Evolutionary conservation across 2,888 invertebrate species (phyloP).

Genomic region (Drosophila emarginata): DNA sequence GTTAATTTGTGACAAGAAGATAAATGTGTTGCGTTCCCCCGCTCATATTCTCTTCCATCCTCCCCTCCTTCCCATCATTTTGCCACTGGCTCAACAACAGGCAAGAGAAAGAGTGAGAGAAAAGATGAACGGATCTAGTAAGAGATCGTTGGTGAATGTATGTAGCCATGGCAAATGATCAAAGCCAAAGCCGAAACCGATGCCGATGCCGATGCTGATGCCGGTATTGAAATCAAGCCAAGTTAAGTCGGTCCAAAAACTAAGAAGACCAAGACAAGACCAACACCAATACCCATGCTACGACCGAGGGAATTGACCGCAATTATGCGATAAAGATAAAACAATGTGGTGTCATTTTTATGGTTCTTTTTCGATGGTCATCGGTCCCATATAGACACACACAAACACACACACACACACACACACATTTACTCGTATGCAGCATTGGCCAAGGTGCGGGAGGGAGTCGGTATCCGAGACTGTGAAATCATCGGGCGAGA

Average conservation of each 20-base stretch:
- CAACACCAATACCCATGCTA: slow-evolving; percentile 19
- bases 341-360: slow-evolving; percentile 78
- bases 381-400: slow-evolving; percentile 13
- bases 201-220: slow-evolving; percentile 38
- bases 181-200: slow-evolving; percentile 57
- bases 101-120: not conserved
- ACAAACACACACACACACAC: slow-evolving; percentile 7
- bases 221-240: slow-evolving; percentile 53
- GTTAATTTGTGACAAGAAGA: slow-evolving; percentile 67
- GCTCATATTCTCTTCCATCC: not conserved
- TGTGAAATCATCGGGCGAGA: slow-evolving; percentile 1
- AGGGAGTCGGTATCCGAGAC: slow-evolving; percentile 11
- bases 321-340: slow-evolving; percentile 77
- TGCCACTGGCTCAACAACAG: slow-evolving; percentile 2
- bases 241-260: slow-evolving; percentile 1
- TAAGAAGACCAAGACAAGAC: slow-evolving; percentile 7
- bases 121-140: slow-evolving; percentile 8
- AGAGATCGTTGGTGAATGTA: slow-evolving; percentile 36
- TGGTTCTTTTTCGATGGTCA: slow-evolving; percentile 60
- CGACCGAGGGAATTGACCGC: slow-evolving; percentile 60
- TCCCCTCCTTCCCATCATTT: no score
- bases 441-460: slow-evolving; percentile 33
- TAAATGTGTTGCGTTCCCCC: slow-evolving; percentile 55
- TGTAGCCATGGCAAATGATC: slow-evolving; percentile 66
- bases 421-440: not conserved